Conservation (phyloP, 2,888 invertebrate species). For the Tanaodytes sp. region DNA sequence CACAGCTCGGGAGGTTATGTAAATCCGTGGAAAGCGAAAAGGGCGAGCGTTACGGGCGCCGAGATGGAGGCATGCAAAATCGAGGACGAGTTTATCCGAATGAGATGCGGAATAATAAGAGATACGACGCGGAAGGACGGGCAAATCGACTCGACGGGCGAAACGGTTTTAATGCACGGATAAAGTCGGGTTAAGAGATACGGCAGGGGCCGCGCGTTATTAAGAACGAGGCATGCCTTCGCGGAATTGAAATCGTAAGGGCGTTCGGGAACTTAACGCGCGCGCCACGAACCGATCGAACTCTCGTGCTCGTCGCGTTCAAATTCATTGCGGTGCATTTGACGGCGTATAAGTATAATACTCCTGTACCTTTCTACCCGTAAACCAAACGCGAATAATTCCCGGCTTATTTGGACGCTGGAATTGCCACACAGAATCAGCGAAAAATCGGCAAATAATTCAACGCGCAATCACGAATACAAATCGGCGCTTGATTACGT, state of each 20-base stretch:
- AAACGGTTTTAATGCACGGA: slow-evolving; percentile 25
- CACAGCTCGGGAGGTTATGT: too few relatives aligned
- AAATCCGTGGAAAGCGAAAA: neutral
- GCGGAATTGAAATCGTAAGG: slow-evolving; percentile 25
- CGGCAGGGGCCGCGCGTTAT: slow-evolving; percentile 11
- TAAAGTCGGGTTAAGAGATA: slow-evolving; percentile 20
- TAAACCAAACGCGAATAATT: too few relatives aligned
- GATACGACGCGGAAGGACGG: slow-evolving; percentile 10
- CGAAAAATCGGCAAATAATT: slow-evolving; percentile 15
- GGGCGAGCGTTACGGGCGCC: slow-evolving; percentile 9
- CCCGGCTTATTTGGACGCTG: slow-evolving; percentile 2
- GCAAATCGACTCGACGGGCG: slow-evolving; percentile 19
- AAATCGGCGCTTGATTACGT: slow-evolving; percentile 14
- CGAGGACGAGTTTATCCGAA: slow-evolving; percentile 19
- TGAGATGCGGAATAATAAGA: slow-evolving; percentile 24
- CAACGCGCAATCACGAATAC: slow-evolving; percentile 18
- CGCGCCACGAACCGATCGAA: too few relatives aligned
- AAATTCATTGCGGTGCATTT: too few relatives aligned
- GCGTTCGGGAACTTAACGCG: slow-evolving; percentile 15
- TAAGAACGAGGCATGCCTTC: slow-evolving; percentile 18
- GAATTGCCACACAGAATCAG: neutral
- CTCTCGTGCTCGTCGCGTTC: too few relatives aligned
- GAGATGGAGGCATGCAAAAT: slow-evolving; percentile 16
- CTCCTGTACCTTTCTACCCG: too few relatives aligned
- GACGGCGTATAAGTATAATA: too few relatives aligned